phyloP scores from a whole-genome alignment of 2,888 invertebrate genomes.

The Cataglyphis albicans region DNA sequence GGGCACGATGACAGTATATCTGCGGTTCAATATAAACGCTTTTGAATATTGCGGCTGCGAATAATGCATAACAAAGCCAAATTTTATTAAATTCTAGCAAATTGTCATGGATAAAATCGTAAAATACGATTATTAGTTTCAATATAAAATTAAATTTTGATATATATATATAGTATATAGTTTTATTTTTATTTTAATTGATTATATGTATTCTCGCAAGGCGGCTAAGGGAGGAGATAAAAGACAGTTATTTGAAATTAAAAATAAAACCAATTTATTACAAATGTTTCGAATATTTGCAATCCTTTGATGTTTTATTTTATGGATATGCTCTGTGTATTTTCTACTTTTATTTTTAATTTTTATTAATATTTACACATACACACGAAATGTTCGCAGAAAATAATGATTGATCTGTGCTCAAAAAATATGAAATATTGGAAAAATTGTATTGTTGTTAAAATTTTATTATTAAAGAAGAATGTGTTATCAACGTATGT shows the following conservation, averaged over 20 bases:
- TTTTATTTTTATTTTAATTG: conserved; percentile 68
- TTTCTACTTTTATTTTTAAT: neutral
- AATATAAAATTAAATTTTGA: neutral
- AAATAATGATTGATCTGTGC: neutral
- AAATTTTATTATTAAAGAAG: neutral
- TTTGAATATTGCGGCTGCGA: conserved; percentile 1
- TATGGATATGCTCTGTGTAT: conserved; percentile 4
- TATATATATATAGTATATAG: neutral
- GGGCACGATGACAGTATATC: too few species aligned
- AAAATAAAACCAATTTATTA: conserved; percentile 59
- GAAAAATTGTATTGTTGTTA: neutral
- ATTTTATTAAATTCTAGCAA: neutral
- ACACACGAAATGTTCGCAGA: neutral
- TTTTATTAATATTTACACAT: neutral
- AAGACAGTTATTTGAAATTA: conserved; percentile 62
- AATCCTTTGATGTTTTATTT: conserved; percentile 35
- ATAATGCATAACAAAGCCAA: conserved; percentile 13
- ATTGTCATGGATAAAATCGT: neutral
- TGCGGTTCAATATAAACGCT: conserved; percentile 8
- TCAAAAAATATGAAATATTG: neutral
- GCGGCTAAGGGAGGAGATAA: conserved; percentile 78
- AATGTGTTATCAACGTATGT: neutral
- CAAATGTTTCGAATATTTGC: conserved; percentile 51
- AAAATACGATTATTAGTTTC: neutral
- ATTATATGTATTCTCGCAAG: conserved; percentile 75